These are phyloP conservation scores for Idaea biselata DNA, from an alignment of 2,888 invertebrate species.

Conservation along the genomic window DNA sequence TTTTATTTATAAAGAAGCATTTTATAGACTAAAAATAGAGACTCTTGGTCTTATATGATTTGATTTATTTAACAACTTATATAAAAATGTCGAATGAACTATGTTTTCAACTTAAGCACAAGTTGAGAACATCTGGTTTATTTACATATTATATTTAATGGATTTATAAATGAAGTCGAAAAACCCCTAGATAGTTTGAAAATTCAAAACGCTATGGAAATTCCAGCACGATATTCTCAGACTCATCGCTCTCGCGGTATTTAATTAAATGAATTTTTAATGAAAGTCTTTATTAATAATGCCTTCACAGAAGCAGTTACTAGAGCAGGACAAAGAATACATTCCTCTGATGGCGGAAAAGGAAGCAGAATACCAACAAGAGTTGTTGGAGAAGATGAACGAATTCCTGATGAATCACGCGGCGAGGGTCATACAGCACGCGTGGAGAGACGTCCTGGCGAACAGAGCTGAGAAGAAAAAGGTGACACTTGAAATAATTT, in stretches of 20 bases:
- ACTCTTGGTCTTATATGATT: too few relatives aligned
- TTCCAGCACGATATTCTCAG: too few relatives aligned
- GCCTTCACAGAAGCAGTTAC: conserved; percentile 8
- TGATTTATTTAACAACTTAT: background rate
- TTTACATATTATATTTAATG: background rate
- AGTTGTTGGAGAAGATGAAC: conserved; percentile 75
- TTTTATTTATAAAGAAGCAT: too few relatives aligned
- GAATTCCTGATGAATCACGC: conserved; percentile 67
- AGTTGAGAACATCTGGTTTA: too few relatives aligned
- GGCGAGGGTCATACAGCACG: conserved; percentile 64
- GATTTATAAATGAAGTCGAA: background rate
- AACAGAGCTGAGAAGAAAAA: conserved; percentile 67
- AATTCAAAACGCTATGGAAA: background rate
- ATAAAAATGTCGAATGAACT: background rate
- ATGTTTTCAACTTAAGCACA: background rate
- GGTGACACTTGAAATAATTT: conserved; percentile 38
- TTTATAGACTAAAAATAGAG: too few relatives aligned
- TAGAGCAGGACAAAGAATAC: conserved; percentile 50
- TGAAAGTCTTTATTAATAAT: background rate
- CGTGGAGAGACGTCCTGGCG: conserved; percentile 63
- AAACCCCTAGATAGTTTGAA: background rate
- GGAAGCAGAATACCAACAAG: conserved; percentile 76
- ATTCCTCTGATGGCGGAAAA: conserved; percentile 79
- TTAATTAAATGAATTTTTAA: too few relatives aligned
- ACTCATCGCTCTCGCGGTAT: background rate